A percentile compares a stretch with the other conserved stretches of the same genome.
phyloP scores from a whole-genome alignment of 2,888 invertebrate genomes.

The Phorcus lineatus region DNA sequence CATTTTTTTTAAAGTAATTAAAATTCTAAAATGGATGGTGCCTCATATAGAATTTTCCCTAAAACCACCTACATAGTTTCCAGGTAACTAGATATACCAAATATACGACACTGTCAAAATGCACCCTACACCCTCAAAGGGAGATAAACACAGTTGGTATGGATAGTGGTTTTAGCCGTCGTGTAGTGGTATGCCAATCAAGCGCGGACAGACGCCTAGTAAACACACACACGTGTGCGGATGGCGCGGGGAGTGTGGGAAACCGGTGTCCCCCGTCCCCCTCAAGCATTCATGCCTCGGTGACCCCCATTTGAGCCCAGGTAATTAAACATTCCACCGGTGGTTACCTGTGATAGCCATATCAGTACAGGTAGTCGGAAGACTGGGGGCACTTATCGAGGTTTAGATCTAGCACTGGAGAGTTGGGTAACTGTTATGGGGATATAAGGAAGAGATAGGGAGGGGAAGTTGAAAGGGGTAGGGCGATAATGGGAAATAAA shows the following conservation, averaged over 20 bases:
- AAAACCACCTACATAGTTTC: too few species aligned
- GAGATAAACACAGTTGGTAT: not conserved
- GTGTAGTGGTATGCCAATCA: constrained; percentile 20
- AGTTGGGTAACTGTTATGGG: not conserved
- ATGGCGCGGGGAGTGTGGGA: constrained; percentile 20
- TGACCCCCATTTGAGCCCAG: constrained; percentile 10
- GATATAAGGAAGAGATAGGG: not conserved
- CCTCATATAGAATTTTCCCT: too few species aligned
- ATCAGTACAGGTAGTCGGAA: too few species aligned
- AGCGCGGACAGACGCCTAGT: constrained; percentile 5
- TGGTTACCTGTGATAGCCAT: not conserved
- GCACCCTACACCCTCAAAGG: not conserved
- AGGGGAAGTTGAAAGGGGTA: constrained; percentile 5
- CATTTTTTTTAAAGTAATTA: too few species aligned
- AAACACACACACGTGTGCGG: constrained; percentile 17
- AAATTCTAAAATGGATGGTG: too few species aligned
- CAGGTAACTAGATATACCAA: too few species aligned
- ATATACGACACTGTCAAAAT: too few species aligned
- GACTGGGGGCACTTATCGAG: too few species aligned
- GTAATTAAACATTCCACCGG: constrained; percentile 14
- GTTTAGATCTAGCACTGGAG: not conserved
- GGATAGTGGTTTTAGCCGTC: not conserved
- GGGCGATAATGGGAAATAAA: not conserved
- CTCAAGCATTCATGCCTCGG: not conserved
- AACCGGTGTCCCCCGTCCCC: not conserved